phyloP scores from a whole-genome alignment of 2,888 invertebrate species.

The Oxyteleia sp. region DNA sequence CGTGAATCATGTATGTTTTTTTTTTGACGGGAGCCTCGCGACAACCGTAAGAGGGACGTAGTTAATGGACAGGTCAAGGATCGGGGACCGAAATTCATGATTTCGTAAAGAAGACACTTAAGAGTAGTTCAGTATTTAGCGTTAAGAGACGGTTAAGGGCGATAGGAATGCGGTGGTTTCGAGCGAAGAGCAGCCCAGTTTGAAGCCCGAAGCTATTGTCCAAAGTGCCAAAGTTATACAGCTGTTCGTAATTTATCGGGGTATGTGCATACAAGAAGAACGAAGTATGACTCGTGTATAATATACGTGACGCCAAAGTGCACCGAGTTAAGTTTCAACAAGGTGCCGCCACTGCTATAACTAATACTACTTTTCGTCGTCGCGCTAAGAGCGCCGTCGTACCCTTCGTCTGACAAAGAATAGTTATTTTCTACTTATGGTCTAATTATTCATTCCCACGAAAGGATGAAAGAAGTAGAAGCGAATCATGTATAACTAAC shows the following conservation, averaged over 20 bases:
- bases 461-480: constrained; percentile 43
- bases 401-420: constrained; percentile 46
- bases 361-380: constrained; percentile 56
- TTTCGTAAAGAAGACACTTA: too few species aligned
- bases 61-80: too few species aligned
- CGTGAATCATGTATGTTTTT: too few species aligned
- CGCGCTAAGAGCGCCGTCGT: constrained; percentile 37
- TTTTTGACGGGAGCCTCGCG: too few species aligned
- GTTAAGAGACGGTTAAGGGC: constrained; percentile 30
- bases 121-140: constrained; percentile 34
- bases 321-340: constrained; percentile 67
- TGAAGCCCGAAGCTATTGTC: constrained; percentile 79
- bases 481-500: constrained; percentile 56
- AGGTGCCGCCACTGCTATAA: constrained; percentile 56
- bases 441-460: constrained; percentile 58
- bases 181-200: constrained; percentile 39
- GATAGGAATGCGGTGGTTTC: constrained; percentile 43
- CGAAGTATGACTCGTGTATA: constrained; percentile 64
- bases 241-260: constrained; percentile 62
- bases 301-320: constrained; percentile 59
- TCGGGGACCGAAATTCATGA: too few species aligned
- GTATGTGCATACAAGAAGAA: constrained; percentile 45
- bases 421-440: constrained; percentile 66
- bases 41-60: too few species aligned
- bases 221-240: constrained; percentile 84